Evolutionary conservation across 2,888 invertebrate species (phyloP), one percentile per base, ranked within the genome.

Genomic region (Macaria notata): DNA sequence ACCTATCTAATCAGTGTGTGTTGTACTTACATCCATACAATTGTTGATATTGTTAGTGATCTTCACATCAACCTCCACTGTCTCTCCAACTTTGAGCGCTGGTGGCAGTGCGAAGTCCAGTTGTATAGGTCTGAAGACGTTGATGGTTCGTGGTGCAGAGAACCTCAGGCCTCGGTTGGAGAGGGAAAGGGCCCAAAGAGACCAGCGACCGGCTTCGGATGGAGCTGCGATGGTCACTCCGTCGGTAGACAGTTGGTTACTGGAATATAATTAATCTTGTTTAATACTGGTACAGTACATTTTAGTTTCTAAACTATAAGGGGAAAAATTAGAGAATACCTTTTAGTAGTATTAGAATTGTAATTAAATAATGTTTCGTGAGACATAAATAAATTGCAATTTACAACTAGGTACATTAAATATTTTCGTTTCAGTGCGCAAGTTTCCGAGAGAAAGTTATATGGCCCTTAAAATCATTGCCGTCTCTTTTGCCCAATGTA

Each of bases 41-140:
- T 94, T 93, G 72, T 94, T 94, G 70, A 94, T 92, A 62, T 94
- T 94, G 71, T 94, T 94, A 0, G 93, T 94, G 57, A 94, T 94
- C 79, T 94, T 94, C 64, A 94, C 94, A 67, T 94, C 94, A n/a
- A 94, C 93, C 73, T 94, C 94, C 0, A 94, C 90, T 0, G 93
- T 93, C 74, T 94, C 94, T 0, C 94, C 92, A 7, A 94, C 94
- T 65, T 93, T 91, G 69, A 94, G 75, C 1, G 92, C 93, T 0
- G 92, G 89, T 4, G 94, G 94, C 4, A 94, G 80, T 0, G 92
- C 82, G 73, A 94, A 94, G 78, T 94, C 93, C 58, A 94, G 90
- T 66, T 94, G 93, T 7, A 94, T 90, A 0, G 94, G 94, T 3
- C 93, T 84, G 77, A 94, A 94, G 42, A 94, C 94, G 70, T 93